These are phyloP conservation scores for Corythornis cristatus DNA, from an alignment of 2,113 vertebrate genomes.

Conservation along the genomic window DNA sequence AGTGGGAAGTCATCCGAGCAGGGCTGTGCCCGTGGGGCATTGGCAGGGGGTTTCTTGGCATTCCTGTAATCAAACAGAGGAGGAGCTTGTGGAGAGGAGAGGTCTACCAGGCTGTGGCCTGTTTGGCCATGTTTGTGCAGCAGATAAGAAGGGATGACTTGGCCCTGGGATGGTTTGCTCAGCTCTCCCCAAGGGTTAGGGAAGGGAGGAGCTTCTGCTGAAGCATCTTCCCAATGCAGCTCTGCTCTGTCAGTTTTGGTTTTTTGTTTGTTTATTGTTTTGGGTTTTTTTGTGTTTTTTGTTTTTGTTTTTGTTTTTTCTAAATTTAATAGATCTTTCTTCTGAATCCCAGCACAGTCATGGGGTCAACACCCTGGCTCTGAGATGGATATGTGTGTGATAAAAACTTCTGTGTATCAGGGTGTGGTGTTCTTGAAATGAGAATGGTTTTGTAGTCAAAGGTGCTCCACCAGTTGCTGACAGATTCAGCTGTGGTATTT, in stretches of 20 bases:
- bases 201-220: background rate
- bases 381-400: fast-evolving
- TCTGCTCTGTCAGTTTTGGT: background rate
- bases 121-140: background rate
- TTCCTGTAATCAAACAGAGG: background rate
- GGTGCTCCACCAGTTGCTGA: slow-evolving; percentile 34
- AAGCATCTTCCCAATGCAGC: background rate
- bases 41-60: background rate
- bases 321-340: background rate
- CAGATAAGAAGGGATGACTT: background rate
- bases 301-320: background rate
- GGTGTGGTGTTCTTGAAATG: background rate
- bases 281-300: too few relatives aligned
- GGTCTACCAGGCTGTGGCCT: background rate
- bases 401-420: background rate
- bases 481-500: slow-evolving; percentile 12
- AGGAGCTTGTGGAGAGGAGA: background rate
- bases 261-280: too few relatives aligned
- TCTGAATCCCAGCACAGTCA: background rate
- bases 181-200: background rate
- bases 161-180: background rate
- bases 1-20: background rate
- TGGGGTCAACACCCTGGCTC: fast-evolving
- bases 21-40: background rate
- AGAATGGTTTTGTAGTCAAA: background rate